Conservation (phyloP, 1,140 invertebrate genomes). For the Mesaphorura yosii region DNA sequence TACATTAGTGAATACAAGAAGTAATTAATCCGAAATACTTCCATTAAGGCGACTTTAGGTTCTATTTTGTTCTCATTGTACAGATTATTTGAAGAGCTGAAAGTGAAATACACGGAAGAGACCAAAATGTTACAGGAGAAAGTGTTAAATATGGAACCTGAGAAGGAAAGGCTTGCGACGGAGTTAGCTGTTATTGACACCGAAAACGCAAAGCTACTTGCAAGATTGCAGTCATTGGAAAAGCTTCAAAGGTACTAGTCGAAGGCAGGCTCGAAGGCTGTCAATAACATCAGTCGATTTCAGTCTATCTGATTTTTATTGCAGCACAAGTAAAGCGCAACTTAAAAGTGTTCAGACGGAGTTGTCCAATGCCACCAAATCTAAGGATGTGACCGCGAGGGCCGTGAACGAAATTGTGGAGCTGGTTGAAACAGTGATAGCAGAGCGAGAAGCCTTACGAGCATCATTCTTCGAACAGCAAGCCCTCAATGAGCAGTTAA, state of each 20-base stretch:
- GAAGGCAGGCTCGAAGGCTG: no score
- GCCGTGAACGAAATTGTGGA: conserved; percentile 42
- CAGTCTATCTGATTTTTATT: conserved; percentile 5
- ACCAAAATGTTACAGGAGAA: conserved; percentile 39
- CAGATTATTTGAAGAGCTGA: conserved; percentile 49
- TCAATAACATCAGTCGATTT: no score
- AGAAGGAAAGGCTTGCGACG: conserved; percentile 37
- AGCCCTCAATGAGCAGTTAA: conserved; percentile 17
- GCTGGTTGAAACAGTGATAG: conserved; percentile 44
- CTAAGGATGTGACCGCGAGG: conserved; percentile 5
- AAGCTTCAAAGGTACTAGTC: no score
- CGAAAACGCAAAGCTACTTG: conserved; percentile 41
- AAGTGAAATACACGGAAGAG: conserved; percentile 47
- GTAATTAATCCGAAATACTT: conserved; percentile 33
- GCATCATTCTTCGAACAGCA: conserved; percentile 18
- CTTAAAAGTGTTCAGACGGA: conserved; percentile 40
- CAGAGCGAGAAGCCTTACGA: conserved; percentile 42
- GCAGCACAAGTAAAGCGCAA: conserved; percentile 3
- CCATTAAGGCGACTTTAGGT: conserved; percentile 6
- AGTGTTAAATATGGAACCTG: conserved; percentile 38
- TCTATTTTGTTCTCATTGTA: conserved; percentile 21
- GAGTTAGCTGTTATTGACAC: conserved; percentile 36
- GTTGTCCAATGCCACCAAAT: conserved; percentile 40
- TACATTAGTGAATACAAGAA: conserved; percentile 50
- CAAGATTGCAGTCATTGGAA: conserved; percentile 38